Base-by-base conservation (phyloP, 2,888 invertebrate species). In the Brenthis ino region DNA sequence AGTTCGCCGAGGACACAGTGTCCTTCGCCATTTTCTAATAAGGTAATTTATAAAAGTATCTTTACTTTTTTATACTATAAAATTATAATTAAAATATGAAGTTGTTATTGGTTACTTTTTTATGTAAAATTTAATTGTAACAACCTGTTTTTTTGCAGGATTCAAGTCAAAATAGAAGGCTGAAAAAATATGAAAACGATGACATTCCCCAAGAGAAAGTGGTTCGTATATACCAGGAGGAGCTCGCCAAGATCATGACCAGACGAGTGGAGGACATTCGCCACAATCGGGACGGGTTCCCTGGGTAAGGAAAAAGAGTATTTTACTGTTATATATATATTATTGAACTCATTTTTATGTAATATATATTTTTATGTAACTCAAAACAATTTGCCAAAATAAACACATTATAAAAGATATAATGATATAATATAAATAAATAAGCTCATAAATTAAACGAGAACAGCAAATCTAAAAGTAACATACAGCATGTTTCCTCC, bases 151-250 rank as follows among this genome's bases (percentile, higher is more conserved):
- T 2, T n/a, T 72, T 84, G 54, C 85, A 93, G 91, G 95, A 95
- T 67, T 94, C 94, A 51, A 94, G 95, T 81, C 95, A 96, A 84
- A 96, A 95, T 80, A 94, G 96, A 85, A 94, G 96, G 85, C 92
- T 97, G 83, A 96, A 97, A 83, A 97, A 97, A 80, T 97, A 97
- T 90, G 97, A 97, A 87, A 97, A 97, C 89, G 98, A 97, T 87
- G 98, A 98, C 93, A 97, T 99, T 90, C 97, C 99, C 53, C 98
- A 99, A 85, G 99, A 99, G 84, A 98, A 98, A 89, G 98, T 99
- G 80, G 96, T 97, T 55, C 95, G 98, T 81, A 97, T 99, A 81
- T 99, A 99, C 85, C 98, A 99, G 82, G 98, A 98, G 84, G 98
- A 99, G 85, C 93, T 99, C 73, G 96, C 97, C 69, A 99, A 99